A percentile compares a stretch with the other conserved stretches of the same genome.
Evolutionary conservation across 2,888 invertebrate species (phyloP).

Genomic region (Stictocephala bisonia): DNA sequence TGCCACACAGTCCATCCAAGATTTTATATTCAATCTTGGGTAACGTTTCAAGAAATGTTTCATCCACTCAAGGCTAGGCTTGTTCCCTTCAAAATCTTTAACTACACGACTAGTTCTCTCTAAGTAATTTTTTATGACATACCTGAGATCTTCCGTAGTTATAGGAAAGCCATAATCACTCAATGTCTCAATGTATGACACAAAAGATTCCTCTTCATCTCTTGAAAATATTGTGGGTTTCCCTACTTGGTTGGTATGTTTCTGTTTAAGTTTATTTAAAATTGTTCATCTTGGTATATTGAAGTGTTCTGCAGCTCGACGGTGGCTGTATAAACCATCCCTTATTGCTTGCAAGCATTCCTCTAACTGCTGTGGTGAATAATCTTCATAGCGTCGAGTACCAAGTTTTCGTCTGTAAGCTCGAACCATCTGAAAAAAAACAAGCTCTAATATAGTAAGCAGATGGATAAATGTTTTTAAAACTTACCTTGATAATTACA

Average conservation of each 20-base stretch:
- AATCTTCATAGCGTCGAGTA: background rate
- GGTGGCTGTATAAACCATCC: background rate
- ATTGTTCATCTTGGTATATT: constrained; percentile 34
- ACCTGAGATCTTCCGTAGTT: background rate
- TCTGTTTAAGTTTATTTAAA: background rate
- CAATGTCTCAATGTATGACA: background rate
- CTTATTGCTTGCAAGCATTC: background rate
- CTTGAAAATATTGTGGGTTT: background rate
- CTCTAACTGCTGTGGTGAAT: background rate
- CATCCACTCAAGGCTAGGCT: constrained; percentile 40
- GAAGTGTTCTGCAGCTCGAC: background rate
- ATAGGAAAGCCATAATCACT: constrained; percentile 8
- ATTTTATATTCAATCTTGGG: constrained; percentile 32
- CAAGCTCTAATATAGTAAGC: background rate
- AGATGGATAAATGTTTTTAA: too few relatives aligned
- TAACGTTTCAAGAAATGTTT: constrained; percentile 28
- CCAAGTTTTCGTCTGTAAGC: background rate
- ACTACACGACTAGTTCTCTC: background rate
- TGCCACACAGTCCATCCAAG: constrained; percentile 15
- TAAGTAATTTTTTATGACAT: background rate
- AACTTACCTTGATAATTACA: too few relatives aligned
- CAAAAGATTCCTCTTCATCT: constrained; percentile 11
- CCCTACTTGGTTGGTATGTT: background rate
- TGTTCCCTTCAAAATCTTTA: background rate
- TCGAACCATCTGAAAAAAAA: background rate